Percentiles rank a stretch among this genome's conserved stretches.
Conservation (phyloP, 2,797 vertebrate species). For the Sylvilagus floridanus region DNA sequence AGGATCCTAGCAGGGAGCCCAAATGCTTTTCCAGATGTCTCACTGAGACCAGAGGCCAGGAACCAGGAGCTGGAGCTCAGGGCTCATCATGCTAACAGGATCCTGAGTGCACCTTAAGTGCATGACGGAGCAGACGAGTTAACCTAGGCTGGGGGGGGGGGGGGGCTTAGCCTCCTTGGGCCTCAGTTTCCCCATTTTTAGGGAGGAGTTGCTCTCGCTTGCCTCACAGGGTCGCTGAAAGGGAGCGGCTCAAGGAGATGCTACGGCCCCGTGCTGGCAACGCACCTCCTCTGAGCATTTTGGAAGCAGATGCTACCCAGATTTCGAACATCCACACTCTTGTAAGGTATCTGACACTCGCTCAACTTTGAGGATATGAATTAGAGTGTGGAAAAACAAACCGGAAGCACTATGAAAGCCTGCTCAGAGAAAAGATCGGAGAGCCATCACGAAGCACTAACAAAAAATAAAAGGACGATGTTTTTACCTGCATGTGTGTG, state of each 20-base stretch:
- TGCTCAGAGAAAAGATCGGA: neutral
- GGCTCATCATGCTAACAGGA: neutral
- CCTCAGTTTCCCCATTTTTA: neutral
- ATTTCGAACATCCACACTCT: neutral
- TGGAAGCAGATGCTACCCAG: too few species aligned
- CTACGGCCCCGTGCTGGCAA: neutral
- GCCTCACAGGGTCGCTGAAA: neutral
- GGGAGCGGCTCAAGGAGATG: fast-evolving
- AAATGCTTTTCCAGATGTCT: neutral
- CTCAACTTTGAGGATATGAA: neutral
- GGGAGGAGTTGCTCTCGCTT: neutral
- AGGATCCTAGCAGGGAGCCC: neutral
- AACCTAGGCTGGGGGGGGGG: neutral
- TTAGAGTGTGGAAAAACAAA: neutral
- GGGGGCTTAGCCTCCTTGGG: neutral
- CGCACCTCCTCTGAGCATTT: neutral
- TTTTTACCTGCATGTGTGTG: too few species aligned
- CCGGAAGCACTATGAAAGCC: neutral
- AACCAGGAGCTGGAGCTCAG: neutral
- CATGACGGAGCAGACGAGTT: neutral
- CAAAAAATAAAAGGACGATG: neutral
- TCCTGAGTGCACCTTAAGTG: neutral
- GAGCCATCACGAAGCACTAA: neutral
- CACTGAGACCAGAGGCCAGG: neutral
- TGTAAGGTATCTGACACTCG: neutral